Percentiles rank a stretch among this genome's conserved stretches.
phyloP scores from a whole-genome alignment of 2,888 invertebrate genomes.

The Gnatocerus cornutus region DNA sequence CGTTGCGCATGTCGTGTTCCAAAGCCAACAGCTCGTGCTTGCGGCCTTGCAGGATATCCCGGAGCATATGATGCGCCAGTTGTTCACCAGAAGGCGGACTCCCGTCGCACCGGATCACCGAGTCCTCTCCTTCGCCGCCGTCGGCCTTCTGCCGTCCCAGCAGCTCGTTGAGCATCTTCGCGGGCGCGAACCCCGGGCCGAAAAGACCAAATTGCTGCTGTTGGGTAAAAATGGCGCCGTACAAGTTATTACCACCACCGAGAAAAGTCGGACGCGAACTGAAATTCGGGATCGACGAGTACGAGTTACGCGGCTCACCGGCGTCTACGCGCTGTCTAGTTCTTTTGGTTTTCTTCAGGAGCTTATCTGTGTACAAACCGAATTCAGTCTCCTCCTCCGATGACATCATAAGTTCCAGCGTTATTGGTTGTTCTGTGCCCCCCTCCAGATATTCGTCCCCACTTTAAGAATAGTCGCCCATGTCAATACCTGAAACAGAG shows the following conservation, averaged over 20 bases:
- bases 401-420: conserved; percentile 94
- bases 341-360: conserved; percentile 94
- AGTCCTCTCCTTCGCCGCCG: conserved; percentile 70
- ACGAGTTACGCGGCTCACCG: conserved; percentile 95
- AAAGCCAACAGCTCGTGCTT: conserved; percentile 86
- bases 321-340: conserved; percentile 97
- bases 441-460: conserved; percentile 75
- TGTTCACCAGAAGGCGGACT: conserved; percentile 74
- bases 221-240: conserved; percentile 89
- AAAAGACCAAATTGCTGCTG: conserved; percentile 88
- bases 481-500: conserved; percentile 70
- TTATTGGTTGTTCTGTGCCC: conserved; percentile 85
- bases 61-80: conserved; percentile 87
- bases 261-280: conserved; percentile 87
- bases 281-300: conserved; percentile 86
- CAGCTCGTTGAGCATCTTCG: conserved; percentile 94
- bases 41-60: conserved; percentile 91
- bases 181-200: conserved; percentile 88
- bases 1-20: conserved; percentile 79
- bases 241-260: conserved; percentile 81
- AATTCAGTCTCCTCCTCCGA: conserved; percentile 96
- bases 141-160: conserved; percentile 81
- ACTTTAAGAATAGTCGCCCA: conserved; percentile 74
- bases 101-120: conserved; percentile 73
- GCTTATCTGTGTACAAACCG: conserved; percentile 94